These are phyloP conservation scores for Oppia nitens DNA, from an alignment of 1,140 invertebrate genomes.

Conservation along the genomic window DNA sequence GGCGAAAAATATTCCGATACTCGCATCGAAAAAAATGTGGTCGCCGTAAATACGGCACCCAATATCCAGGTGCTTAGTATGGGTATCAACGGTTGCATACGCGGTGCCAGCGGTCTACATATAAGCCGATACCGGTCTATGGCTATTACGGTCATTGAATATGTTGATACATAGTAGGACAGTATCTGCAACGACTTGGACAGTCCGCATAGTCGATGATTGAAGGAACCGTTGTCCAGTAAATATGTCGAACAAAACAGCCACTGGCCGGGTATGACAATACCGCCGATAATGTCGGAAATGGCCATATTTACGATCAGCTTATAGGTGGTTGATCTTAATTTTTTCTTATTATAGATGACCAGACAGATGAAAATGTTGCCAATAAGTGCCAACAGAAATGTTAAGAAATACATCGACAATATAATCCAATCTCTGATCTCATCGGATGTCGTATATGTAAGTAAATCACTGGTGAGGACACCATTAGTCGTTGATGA, in stretches of 20 bases:
- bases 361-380: constrained; percentile 26
- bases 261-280: constrained; percentile 7
- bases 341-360: constrained; percentile 24
- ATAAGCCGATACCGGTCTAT: constrained; percentile 35
- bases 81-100: constrained; percentile 28
- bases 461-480: no score
- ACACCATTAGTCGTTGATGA: no score
- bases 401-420: constrained; percentile 26
- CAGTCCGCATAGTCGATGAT: neutral
- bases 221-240: neutral
- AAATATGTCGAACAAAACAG: constrained; percentile 4
- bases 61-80: constrained; percentile 33
- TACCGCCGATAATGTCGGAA: constrained; percentile 37
- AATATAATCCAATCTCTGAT: neutral
- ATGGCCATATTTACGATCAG: constrained; percentile 69
- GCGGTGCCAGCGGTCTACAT: constrained; percentile 31
- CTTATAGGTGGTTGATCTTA: constrained; percentile 55
- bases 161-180: constrained; percentile 33
- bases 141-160: constrained; percentile 37
- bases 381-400: constrained; percentile 27
- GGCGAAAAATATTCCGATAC: neutral
- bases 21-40: neutral
- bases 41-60: constrained; percentile 22
- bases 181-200: constrained; percentile 2
- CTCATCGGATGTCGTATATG: no score